phyloP scores from a whole-genome alignment of 2,113 vertebrate species.

The Rhinolophus ferrumequinum region DNA sequence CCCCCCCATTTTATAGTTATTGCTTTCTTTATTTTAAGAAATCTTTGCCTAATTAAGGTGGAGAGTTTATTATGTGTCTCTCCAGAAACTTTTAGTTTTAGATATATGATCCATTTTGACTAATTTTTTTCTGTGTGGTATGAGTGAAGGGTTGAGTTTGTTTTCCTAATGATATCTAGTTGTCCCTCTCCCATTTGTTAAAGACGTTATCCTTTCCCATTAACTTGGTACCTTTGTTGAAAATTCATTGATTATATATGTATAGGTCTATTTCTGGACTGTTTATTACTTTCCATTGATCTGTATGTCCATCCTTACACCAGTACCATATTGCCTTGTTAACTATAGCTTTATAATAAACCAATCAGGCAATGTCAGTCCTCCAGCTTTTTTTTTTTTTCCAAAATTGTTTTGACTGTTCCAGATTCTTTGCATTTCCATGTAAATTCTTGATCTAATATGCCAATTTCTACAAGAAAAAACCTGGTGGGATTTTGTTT shows the following conservation, averaged over 20 bases:
- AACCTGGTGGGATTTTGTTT: neutral
- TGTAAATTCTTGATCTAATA: neutral
- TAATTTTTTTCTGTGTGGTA: neutral
- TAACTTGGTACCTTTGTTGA: neutral
- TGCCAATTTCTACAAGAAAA: neutral
- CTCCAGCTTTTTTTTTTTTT: neutral
- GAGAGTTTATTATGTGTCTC: neutral
- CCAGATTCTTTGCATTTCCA: neutral
- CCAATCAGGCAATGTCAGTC: neutral
- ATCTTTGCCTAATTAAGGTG: neutral
- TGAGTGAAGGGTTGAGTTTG: neutral
- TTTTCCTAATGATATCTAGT: neutral
- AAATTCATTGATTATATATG: neutral
- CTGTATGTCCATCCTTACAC: no score
- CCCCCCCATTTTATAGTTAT: neutral
- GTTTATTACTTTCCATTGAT: neutral
- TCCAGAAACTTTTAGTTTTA: neutral
- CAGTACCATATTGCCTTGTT: neutral
- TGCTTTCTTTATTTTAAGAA: neutral
- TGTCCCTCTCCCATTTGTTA: neutral
- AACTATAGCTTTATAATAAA: neutral
- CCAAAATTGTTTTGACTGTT: neutral
- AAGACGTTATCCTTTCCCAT: neutral
- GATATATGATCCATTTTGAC: neutral
- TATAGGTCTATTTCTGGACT: neutral